Base-by-base conservation (phyloP, 1,140 invertebrate species). In the Pectinophora gossypiella region DNA sequence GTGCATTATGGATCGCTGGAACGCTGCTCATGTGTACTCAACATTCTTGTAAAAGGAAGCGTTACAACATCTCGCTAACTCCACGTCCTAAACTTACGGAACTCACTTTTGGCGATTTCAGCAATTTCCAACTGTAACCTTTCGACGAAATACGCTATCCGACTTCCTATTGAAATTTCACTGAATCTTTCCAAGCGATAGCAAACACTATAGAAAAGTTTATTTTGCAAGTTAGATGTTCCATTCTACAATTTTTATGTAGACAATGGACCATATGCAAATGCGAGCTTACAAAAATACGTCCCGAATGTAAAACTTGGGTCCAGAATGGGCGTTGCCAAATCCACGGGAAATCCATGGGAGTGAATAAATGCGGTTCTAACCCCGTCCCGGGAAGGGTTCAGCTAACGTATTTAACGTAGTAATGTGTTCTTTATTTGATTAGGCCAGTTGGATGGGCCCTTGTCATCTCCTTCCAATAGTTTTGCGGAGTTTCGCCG, bases 231-330 rank as follows among this genome's bases (percentile, higher is more conserved):
- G 36, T 40, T 16, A 10, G 36, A 40, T 7, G 13, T 40, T 32
- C n/a, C 27, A 32, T 32, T 32, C 27, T 15, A 15, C 7, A 13
- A 15, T 16, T 38, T 40, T 40, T 40, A 15, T 15, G n/a, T 40
- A 40, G 36, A 40, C 36, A 40, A 40, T 40, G 36, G 15, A 40
- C 36, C 36, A 15, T 40, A 40, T 40, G 36, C 36, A 40, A 40
- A 40, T 40, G 36, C 16, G 36, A 40, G n/a, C 36, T 15, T 40
- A 40, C n/a, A 40, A 32, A 32, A 32, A 32, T 32, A 32, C 27
- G 27, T 32, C 27, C 27, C 27, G 27, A 32, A 32, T 32, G 27
- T 32, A 32, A 32, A 32, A 32, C 9, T 32, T 32, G 27, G 27
- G 27, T 32, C n/a, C 27, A 12, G 27, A 32, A 32, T 32, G 27